Conservation (phyloP, 2,888 invertebrate genomes). For the Homarus gammarus region DNA sequence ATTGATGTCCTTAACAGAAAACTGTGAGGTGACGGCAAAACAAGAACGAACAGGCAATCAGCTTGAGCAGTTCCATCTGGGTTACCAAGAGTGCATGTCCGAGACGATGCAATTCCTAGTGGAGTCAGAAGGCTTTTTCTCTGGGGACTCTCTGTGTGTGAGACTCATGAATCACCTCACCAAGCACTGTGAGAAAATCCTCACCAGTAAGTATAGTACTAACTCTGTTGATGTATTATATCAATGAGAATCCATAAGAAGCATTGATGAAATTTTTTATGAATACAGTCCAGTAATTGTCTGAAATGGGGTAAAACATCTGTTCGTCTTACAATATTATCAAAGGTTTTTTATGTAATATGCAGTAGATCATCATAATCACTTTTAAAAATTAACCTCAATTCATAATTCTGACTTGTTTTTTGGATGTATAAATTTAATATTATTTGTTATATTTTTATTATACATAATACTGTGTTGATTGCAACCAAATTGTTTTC, state of each 20-base stretch:
- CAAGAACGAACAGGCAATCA: constrained; percentile 77
- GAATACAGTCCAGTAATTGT: too few species aligned
- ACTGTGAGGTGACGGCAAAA: constrained; percentile 76
- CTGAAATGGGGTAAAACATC: too few species aligned
- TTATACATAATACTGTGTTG: too few species aligned
- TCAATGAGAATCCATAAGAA: too few species aligned
- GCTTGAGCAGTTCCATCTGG: constrained; percentile 86
- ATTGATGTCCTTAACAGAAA: constrained; percentile 74
- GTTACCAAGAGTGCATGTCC: constrained; percentile 94
- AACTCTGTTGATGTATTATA: too few species aligned
- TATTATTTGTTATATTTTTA: background rate
- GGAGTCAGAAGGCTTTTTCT: constrained; percentile 89
- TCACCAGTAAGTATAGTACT: constrained; percentile 69
- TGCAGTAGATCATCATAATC: too few species aligned
- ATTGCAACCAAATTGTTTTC: background rate
- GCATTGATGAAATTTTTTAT: too few species aligned
- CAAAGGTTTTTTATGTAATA: too few species aligned
- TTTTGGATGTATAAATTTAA: background rate
- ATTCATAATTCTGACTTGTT: too few species aligned
- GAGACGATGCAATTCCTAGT: constrained; percentile 94
- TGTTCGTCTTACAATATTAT: too few species aligned
- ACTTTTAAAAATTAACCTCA: too few species aligned
- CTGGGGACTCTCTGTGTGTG: constrained; percentile 89
- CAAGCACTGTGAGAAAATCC: constrained; percentile 86
- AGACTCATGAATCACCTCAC: constrained; percentile 90